Evolutionary conservation across 2,888 invertebrate genomes (phyloP).

Genomic region (Bombyx huttoni): DNA sequence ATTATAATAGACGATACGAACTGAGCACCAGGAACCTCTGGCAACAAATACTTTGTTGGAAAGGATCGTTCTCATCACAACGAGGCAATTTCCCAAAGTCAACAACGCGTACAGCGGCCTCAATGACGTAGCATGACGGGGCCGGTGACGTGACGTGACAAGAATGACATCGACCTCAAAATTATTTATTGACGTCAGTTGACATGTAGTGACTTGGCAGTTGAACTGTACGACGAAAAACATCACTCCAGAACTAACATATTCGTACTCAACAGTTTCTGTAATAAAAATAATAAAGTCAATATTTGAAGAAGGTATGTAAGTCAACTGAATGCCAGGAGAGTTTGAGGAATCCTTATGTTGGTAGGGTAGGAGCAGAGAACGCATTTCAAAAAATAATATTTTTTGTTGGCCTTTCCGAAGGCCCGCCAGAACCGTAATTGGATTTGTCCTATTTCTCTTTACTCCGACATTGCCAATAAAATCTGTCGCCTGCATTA

Average conservation of each 20-base stretch:
- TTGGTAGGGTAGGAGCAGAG: conserved; percentile 5
- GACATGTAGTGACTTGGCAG: conserved; percentile 18
- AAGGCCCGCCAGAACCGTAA: conserved; percentile 18
- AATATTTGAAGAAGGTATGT: neutral
- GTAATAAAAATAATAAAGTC: conserved; percentile 5
- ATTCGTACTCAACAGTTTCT: neutral
- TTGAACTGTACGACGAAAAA: neutral
- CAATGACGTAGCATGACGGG: conserved; percentile 36
- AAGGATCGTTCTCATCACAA: conserved; percentile 35
- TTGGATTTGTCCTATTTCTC: conserved; percentile 20
- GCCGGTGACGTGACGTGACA: conserved; percentile 26
- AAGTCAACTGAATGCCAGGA: neutral
- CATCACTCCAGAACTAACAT: neutral
- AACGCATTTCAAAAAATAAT: conserved; percentile 22
- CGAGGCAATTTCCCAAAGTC: conserved; percentile 44
- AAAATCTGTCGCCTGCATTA: conserved; percentile 13
- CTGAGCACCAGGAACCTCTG: neutral
- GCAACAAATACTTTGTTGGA: conserved; percentile 12
- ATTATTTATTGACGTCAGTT: conserved; percentile 37
- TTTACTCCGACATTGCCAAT: conserved; percentile 15
- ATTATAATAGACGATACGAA: too few relatives aligned
- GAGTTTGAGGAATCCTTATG: conserved; percentile 3
- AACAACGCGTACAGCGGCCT: conserved; percentile 35
- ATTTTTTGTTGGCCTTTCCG: conserved; percentile 18
- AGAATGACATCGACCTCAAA: conserved; percentile 31